These are phyloP conservation scores for Chaunax sp. DNA, from an alignment of 2,797 vertebrate genomes.

Conservation along the genomic window DNA sequence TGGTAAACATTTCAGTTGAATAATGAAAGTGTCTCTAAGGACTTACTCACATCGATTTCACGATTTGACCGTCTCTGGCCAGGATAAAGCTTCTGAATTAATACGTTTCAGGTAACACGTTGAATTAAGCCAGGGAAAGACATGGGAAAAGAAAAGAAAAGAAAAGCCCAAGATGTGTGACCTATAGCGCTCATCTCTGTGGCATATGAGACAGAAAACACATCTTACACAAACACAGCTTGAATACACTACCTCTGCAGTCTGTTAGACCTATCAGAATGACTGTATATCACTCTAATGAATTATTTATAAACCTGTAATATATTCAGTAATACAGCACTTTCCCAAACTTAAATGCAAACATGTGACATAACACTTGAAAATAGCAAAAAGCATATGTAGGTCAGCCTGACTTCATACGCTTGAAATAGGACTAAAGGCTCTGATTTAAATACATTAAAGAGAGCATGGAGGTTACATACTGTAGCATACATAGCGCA, in stretches of 20 bases:
- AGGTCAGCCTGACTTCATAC: background rate
- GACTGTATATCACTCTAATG: background rate
- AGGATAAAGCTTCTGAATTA: background rate
- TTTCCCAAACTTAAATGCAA: background rate
- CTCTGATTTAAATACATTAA: background rate
- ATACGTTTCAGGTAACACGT: background rate
- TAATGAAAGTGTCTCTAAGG: background rate
- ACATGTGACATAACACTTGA: no score
- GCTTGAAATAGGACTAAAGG: background rate
- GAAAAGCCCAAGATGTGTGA: background rate
- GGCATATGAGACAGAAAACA: background rate
- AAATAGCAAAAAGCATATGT: background rate
- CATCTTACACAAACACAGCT: background rate
- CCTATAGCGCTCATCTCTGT: background rate
- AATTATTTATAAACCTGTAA: constrained; percentile 6
- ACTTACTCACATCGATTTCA: constrained; percentile 3
- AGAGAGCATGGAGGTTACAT: background rate
- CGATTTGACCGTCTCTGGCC: background rate
- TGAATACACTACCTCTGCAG: background rate
- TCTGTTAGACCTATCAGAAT: background rate
- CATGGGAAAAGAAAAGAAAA: no score
- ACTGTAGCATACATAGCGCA: no score
- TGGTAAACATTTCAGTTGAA: background rate
- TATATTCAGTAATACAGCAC: background rate
- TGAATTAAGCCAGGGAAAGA: no score